phyloP scores from a whole-genome alignment of 2,888 invertebrate genomes.

The Nebria brevicollis region DNA sequence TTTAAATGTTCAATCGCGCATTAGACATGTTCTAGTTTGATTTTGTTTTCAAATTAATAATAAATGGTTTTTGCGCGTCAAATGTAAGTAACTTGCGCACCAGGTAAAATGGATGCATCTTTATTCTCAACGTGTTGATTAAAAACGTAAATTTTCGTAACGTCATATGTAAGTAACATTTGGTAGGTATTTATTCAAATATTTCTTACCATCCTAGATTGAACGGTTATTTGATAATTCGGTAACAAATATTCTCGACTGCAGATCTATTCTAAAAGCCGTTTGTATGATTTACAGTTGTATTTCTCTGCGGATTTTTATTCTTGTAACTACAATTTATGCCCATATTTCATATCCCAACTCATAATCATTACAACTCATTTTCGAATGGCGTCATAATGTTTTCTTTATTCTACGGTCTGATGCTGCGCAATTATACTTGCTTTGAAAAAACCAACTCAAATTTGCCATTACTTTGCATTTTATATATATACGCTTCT shows the following conservation, averaged over 20 bases:
- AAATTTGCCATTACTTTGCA: too few species aligned
- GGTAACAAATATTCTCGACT: neutral
- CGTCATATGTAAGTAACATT: constrained; percentile 66
- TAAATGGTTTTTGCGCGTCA: constrained; percentile 60
- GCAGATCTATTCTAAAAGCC: neutral
- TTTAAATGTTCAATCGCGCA: constrained; percentile 5
- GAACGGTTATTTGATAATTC: constrained; percentile 28
- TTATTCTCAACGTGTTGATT: constrained; percentile 46
- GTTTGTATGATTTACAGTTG: neutral
- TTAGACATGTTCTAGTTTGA: constrained; percentile 8
- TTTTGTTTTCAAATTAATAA: constrained; percentile 48
- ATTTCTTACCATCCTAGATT: constrained; percentile 34
- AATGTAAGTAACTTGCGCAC: constrained; percentile 69
- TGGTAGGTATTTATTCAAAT: constrained; percentile 67
- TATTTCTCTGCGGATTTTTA: neutral
- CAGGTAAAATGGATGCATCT: constrained; percentile 62
- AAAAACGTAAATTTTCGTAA: constrained; percentile 52
- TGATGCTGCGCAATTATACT: too few species aligned
- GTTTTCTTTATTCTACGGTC: too few species aligned
- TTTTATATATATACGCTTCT: too few species aligned
- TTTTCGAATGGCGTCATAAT: too few species aligned
- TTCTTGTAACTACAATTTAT: neutral
- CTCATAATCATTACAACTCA: too few species aligned
- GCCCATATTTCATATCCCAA: too few species aligned
- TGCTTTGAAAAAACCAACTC: too few species aligned